These are phyloP conservation scores for Drosophila melanosoma DNA, from an alignment of 2,888 invertebrate species.

Conservation along the genomic window DNA sequence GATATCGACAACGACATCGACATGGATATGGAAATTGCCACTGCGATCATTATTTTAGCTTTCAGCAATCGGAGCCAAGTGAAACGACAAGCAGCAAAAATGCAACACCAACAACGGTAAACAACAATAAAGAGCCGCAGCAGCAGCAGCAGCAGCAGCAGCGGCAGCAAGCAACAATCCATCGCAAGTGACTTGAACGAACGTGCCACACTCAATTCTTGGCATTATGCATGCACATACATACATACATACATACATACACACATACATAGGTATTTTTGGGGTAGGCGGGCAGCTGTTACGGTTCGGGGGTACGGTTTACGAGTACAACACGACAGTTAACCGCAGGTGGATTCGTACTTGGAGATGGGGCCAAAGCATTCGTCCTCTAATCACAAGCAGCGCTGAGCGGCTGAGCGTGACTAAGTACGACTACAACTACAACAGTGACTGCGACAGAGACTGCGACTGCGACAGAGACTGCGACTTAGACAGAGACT, in stretches of 20 bases:
- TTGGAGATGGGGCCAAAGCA: constrained; percentile 30
- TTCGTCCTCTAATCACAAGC: constrained; percentile 76
- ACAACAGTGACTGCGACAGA: constrained; percentile 5
- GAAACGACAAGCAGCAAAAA: constrained; percentile 36
- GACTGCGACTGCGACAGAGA: constrained; percentile 19
- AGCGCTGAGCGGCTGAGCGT: constrained; percentile 65
- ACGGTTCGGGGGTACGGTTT: constrained; percentile 20
- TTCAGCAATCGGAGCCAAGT: constrained; percentile 46
- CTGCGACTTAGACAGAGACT: rapidly evolving
- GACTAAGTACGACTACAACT: constrained; percentile 72
- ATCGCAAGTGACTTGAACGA: constrained; percentile 43
- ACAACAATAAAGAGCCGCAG: constrained; percentile 5
- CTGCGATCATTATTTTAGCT: constrained; percentile 44
- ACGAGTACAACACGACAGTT: constrained; percentile 32
- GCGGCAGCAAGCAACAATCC: constrained; percentile 30
- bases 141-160: constrained; percentile 1
- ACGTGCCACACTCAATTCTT: constrained; percentile 51
- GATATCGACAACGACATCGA: background rate
- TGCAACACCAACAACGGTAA: constrained; percentile 31
- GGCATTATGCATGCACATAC: constrained; percentile 41
- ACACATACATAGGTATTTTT: constrained; percentile 3
- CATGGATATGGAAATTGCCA: constrained; percentile 44
- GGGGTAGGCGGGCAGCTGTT: constrained; percentile 15
- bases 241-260: background rate
- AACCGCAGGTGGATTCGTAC: constrained; percentile 46